phyloP scores from a whole-genome alignment of 1,140 invertebrate genomes.

The Tetraneura akinire region DNA sequence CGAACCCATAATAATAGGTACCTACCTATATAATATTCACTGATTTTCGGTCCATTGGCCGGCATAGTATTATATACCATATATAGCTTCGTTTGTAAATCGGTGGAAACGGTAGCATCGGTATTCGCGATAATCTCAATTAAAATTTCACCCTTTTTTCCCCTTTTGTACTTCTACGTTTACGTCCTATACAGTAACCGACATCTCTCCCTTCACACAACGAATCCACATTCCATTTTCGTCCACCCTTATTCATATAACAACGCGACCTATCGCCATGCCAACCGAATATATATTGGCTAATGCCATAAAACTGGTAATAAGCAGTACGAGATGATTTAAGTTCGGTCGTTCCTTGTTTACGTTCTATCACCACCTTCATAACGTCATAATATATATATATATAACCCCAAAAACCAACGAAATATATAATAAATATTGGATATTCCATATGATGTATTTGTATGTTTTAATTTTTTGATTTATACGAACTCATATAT shows the following conservation, averaged over 20 bases:
- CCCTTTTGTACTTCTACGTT: background rate
- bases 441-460: too few relatives aligned
- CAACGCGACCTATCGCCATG: background rate
- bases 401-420: background rate
- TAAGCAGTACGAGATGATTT: slow-evolving; percentile 6
- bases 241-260: background rate
- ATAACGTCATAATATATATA: too few relatives aligned
- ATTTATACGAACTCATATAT: too few relatives aligned
- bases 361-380: too few relatives aligned
- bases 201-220: too few relatives aligned
- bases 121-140: slow-evolving; percentile 25
- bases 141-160: slow-evolving; percentile 26
- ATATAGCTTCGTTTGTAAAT: background rate
- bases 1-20: too few relatives aligned
- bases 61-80: background rate
- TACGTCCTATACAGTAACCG: background rate
- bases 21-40: too few relatives aligned
- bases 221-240: background rate
- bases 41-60: background rate
- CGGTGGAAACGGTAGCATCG: background rate
- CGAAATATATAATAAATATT: too few relatives aligned
- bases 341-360: background rate
- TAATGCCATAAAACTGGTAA: slow-evolving; percentile 18
- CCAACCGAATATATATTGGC: slow-evolving; percentile 28
- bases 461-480: too few relatives aligned